Percentiles rank a stretch among this genome's conserved stretches.
Conservation (phyloP, 2,797 vertebrate genomes). For the Syndactyla subalaris region DNA sequence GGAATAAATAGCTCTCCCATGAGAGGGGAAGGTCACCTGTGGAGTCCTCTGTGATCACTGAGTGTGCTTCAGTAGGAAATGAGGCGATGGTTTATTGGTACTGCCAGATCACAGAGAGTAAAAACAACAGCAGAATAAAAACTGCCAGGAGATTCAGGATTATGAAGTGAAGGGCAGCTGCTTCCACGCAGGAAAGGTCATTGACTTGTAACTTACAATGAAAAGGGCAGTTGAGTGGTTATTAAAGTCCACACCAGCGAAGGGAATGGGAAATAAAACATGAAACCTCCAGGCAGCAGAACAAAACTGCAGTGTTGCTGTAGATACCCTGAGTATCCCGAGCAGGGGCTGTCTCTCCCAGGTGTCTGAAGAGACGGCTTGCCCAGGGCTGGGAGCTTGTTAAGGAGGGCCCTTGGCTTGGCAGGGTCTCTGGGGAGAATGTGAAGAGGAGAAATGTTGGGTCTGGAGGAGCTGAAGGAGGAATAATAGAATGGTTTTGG, state of each 20-base stretch:
- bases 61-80: background rate
- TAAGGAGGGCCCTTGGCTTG: background rate
- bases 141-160: background rate
- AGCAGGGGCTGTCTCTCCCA: background rate
- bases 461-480: background rate
- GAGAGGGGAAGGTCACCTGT: background rate
- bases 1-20: background rate
- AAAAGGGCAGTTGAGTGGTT: background rate
- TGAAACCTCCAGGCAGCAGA: background rate
- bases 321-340: background rate
- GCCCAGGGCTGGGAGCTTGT: background rate
- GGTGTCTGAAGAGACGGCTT: rapidly evolving
- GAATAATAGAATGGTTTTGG: background rate
- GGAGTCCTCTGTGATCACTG: background rate
- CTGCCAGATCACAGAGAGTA: background rate
- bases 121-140: background rate
- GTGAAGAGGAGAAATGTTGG: background rate
- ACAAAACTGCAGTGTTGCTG: background rate
- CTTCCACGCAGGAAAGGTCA: background rate
- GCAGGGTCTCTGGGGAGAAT: background rate
- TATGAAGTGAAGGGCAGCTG: background rate
- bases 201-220: background rate
- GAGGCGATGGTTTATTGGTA: background rate
- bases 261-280: background rate
- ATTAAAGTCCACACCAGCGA: background rate